Percentiles rank a stretch among this genome's conserved stretches.
phyloP scores from a whole-genome alignment of 1,140 invertebrate genomes.

The Ceratitis capitata region DNA sequence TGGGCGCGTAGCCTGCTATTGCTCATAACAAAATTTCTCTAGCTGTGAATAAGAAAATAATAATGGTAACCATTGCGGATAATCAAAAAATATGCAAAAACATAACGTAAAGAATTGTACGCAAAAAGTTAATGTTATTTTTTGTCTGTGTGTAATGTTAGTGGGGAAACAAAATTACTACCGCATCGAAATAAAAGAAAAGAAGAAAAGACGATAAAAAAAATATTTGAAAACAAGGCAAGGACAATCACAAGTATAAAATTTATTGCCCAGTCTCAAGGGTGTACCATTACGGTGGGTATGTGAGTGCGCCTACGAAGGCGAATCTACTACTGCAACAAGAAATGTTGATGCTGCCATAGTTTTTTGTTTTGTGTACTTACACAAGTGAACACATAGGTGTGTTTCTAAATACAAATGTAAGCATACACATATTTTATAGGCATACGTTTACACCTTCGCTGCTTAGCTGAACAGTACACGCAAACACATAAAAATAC shows the following conservation, averaged over 20 bases:
- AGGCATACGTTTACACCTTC: neutral
- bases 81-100: too few species aligned
- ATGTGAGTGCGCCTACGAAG: neutral
- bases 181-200: neutral
- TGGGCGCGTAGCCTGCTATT: too few species aligned
- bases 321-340: neutral
- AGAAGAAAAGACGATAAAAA: neutral
- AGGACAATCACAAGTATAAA: neutral
- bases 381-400: neutral
- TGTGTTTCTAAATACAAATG: neutral
- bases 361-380: neutral
- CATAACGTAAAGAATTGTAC: too few species aligned
- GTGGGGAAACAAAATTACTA: too few species aligned
- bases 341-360: neutral
- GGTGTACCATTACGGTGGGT: neutral
- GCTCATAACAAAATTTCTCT: too few species aligned
- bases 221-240: neutral
- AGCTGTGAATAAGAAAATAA: too few species aligned
- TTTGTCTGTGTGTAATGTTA: too few species aligned
- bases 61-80: too few species aligned
- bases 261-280: conserved; percentile 26
- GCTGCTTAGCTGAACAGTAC: neutral
- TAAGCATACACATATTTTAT: neutral
- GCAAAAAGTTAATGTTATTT: too few species aligned
- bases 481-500: neutral